Evolutionary conservation across 2,888 invertebrate genomes (phyloP).

Genomic region (Drosophila testacea): DNA sequence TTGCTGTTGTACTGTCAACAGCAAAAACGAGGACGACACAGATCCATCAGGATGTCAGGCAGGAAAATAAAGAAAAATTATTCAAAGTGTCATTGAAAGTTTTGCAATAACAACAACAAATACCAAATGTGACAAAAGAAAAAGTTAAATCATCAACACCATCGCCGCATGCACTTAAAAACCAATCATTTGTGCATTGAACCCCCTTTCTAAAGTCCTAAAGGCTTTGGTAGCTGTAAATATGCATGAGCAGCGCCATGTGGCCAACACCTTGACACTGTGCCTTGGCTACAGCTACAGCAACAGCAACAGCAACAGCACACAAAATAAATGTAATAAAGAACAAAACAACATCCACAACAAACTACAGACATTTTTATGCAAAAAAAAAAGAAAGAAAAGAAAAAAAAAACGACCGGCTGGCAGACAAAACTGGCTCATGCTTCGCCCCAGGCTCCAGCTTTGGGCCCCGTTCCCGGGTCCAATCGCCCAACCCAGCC

Average conservation of each 20-base stretch:
- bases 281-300: conserved; percentile 44
- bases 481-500: conserved; percentile 34
- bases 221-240: conserved; percentile 54
- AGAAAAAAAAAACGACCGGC: conserved; percentile 35
- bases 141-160: conserved; percentile 49
- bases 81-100: conserved; percentile 65
- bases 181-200: conserved; percentile 77
- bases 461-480: conserved; percentile 38
- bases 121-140: conserved; percentile 12
- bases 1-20: conserved; percentile 57
- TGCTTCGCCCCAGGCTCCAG: conserved; percentile 37
- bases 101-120: conserved; percentile 20
- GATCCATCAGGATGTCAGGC: conserved; percentile 56
- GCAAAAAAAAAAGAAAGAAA: conserved; percentile 38
- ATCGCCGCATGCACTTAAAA: conserved; percentile 45
- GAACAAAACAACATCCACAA: conserved; percentile 25
- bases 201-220: conserved; percentile 31
- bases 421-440: conserved; percentile 64
- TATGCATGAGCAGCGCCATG: conserved; percentile 65
- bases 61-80: conserved; percentile 48
- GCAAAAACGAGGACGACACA: conserved; percentile 12
- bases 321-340: conserved; percentile 50
- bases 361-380: conserved; percentile 43
- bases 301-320: conserved; percentile 53
- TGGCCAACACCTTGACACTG: conserved; percentile 77